A percentile compares a stretch with the other conserved stretches of the same genome.
These are phyloP conservation scores for Chrysina gloriosa DNA, from an alignment of 2,888 invertebrate genomes.

Conservation along the genomic window DNA sequence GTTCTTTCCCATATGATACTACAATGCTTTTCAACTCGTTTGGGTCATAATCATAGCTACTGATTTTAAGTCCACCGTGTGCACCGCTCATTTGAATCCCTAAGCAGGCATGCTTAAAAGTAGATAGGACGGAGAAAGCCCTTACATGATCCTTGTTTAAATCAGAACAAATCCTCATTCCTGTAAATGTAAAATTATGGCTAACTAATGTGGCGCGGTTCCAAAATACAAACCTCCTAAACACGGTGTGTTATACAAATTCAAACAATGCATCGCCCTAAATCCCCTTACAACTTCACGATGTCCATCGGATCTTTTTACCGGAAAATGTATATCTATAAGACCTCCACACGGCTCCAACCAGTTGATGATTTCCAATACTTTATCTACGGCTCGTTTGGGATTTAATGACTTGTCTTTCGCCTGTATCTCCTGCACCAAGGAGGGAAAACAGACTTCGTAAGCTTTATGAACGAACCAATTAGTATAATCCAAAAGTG, in stretches of 20 bases:
- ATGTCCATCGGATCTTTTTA: slow-evolving; percentile 55
- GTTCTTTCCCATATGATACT: slow-evolving; percentile 52
- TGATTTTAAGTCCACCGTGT: slow-evolving; percentile 59
- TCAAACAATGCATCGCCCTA: slow-evolving; percentile 58
- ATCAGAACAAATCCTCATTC: slow-evolving; percentile 55
- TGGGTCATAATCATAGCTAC: slow-evolving; percentile 53
- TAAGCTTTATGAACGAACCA: slow-evolving; percentile 61
- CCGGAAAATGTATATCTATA: slow-evolving; percentile 58
- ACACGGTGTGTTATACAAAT: slow-evolving; percentile 51
- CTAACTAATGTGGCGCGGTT: background rate
- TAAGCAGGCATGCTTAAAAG: slow-evolving; percentile 59
- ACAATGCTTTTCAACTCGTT: slow-evolving; percentile 57
- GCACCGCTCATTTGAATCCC: slow-evolving; percentile 59
- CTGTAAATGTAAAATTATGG: slow-evolving; percentile 45
- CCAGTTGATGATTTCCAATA: slow-evolving; percentile 54
- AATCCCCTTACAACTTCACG: slow-evolving; percentile 58
- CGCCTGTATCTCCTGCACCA: slow-evolving; percentile 52
- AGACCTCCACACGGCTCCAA: slow-evolving; percentile 60
- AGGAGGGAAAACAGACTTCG: slow-evolving; percentile 55
- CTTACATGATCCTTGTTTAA: slow-evolving; percentile 59
- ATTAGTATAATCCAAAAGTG: slow-evolving; percentile 59
- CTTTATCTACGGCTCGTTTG: slow-evolving; percentile 46
- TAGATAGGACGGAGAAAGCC: slow-evolving; percentile 57
- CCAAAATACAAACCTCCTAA: slow-evolving; percentile 53
- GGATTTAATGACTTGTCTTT: slow-evolving; percentile 42